Conservation (phyloP, 2,888 invertebrate species). For the Anthophora plumipes region DNA sequence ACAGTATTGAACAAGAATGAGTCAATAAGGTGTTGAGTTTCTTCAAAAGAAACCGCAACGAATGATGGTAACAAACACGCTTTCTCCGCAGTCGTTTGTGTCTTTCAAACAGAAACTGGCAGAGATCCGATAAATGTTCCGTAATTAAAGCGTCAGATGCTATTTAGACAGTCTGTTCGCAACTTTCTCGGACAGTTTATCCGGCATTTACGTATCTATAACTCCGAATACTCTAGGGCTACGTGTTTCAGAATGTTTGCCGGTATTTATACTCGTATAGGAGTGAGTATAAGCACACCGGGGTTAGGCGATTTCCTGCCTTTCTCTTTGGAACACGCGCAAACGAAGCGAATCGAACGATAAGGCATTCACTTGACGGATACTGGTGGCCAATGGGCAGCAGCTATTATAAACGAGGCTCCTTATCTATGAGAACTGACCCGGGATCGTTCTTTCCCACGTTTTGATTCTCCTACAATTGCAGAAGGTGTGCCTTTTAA, state of each 20-base stretch:
- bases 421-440: constrained; percentile 79
- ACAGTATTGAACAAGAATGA: no score
- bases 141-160: constrained; percentile 40
- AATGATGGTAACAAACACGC: constrained; percentile 6
- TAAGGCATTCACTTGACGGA: constrained; percentile 76
- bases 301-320: constrained; percentile 81
- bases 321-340: constrained; percentile 75
- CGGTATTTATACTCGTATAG: constrained; percentile 35
- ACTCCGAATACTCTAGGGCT: constrained; percentile 51
- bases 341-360: constrained; percentile 80
- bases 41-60: not conserved
- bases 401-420: constrained; percentile 78
- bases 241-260: constrained; percentile 30
- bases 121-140: constrained; percentile 10
- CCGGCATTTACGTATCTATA: constrained; percentile 25
- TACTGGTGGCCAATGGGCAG: constrained; percentile 73
- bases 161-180: no score
- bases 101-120: constrained; percentile 2
- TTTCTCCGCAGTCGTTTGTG: constrained; percentile 16
- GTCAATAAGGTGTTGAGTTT: not conserved
- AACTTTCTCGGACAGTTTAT: constrained; percentile 37
- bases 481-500: constrained; percentile 54
- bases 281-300: constrained; percentile 60
- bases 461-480: constrained; percentile 74
- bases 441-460: constrained; percentile 78